phyloP scores from a whole-genome alignment of 2,113 vertebrate species.

The Triplophysa siluroides region DNA sequence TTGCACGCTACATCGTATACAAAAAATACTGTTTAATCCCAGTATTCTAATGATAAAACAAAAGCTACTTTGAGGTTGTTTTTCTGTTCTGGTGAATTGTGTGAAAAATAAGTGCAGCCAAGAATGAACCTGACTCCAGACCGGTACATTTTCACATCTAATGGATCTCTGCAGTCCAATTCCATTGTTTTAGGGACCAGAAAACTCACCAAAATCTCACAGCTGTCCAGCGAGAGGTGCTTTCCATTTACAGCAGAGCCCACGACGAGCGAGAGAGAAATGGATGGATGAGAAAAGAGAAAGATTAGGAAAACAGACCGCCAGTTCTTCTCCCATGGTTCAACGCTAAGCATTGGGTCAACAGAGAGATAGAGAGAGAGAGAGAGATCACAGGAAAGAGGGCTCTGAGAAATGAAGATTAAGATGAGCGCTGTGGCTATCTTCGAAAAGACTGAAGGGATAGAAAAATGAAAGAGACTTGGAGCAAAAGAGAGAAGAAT shows the following conservation, averaged over 20 bases:
- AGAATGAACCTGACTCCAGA: background rate
- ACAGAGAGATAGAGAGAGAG: conserved; percentile 11
- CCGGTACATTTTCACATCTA: conserved; percentile 11
- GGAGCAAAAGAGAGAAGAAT: conserved; percentile 10
- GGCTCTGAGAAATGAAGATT: conserved; percentile 44
- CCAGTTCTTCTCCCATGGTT: conserved; percentile 62
- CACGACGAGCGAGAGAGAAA: conserved; percentile 27
- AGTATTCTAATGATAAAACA: too few species aligned
- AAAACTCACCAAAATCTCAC: conserved; percentile 45
- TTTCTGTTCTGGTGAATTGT: background rate
- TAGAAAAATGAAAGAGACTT: conserved; percentile 28
- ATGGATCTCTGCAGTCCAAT: background rate
- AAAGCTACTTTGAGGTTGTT: background rate
- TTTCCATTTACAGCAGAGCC: conserved; percentile 31
- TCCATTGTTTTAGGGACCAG: conserved; percentile 7
- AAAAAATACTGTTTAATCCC: too few species aligned
- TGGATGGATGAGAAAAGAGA: conserved; percentile 37
- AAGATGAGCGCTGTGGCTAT: conserved; percentile 58
- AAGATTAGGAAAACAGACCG: conserved; percentile 67
- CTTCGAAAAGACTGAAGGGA: conserved; percentile 34
- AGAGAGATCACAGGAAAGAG: conserved; percentile 18
- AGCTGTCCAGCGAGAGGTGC: conserved; percentile 24
- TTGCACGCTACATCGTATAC: too few species aligned
- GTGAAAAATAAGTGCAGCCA: conserved; percentile 8
- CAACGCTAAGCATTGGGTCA: conserved; percentile 60